Evolutionary conservation across 2,113 vertebrate genomes (phyloP).

Genomic region (Xenus cinereus): DNA sequence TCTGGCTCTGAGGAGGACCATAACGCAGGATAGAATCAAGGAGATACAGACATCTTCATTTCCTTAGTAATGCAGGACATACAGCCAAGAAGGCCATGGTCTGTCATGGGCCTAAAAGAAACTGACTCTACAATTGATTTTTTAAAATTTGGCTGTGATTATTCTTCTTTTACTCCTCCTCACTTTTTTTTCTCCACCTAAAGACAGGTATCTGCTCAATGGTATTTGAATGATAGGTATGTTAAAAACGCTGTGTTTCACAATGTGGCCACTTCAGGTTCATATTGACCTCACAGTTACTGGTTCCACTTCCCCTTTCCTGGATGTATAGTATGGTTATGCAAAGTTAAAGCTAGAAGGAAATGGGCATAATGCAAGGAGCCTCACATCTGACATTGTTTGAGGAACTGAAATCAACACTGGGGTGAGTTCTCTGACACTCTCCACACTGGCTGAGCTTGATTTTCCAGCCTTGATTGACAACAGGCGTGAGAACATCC

Average conservation of each 20-base stretch:
- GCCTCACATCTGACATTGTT: not conserved
- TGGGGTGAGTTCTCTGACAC: not conserved
- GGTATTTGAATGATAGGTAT: not conserved
- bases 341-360: constrained; percentile 15
- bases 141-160: not conserved
- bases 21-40: not conserved
- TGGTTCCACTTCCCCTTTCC: constrained; percentile 26
- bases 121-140: not conserved
- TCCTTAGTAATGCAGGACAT: not conserved
- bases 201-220: not conserved
- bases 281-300: not conserved
- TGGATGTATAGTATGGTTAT: not conserved
- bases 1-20: not conserved
- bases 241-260: not conserved
- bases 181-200: not conserved
- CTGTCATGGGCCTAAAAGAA: not conserved
- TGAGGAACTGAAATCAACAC: constrained; percentile 6
- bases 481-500: not conserved
- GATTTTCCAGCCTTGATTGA: not conserved
- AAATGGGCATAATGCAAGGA: not conserved
- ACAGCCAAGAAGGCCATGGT: not conserved
- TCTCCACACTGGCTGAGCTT: not conserved
- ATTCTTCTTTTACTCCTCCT: not conserved
- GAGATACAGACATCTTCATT: not conserved
- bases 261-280: not conserved